phyloP scores from a whole-genome alignment of 1,140 invertebrate genomes.

The Brachionus plicatilis region DNA sequence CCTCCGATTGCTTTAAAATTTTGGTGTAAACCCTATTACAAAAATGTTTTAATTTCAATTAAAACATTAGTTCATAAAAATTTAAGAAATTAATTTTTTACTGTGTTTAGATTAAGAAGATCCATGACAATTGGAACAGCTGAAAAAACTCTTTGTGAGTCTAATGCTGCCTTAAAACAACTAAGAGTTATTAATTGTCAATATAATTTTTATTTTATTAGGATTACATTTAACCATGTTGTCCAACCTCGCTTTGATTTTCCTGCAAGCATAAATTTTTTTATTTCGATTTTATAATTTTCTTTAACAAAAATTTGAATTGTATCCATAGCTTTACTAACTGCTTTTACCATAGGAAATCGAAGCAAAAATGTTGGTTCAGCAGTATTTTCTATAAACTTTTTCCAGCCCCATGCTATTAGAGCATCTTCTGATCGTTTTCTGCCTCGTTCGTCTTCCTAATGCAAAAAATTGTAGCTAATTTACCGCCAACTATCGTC shows the following conservation, averaged over 20 bases:
- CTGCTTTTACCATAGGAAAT: slow-evolving; percentile 43
- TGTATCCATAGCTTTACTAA: slow-evolving; percentile 47
- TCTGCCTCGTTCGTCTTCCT: not conserved
- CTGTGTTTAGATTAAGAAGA: slow-evolving; percentile 47
- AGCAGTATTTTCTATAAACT: slow-evolving; percentile 7
- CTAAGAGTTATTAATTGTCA: no score
- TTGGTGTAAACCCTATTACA: slow-evolving; percentile 1
- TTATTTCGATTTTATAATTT: not conserved
- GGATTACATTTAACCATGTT: not conserved
- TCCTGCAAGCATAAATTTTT: slow-evolving; percentile 36
- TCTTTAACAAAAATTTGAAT: slow-evolving; percentile 41
- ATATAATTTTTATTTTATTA: not conserved
- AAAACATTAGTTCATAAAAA: not conserved
- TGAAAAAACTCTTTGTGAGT: slow-evolving; percentile 13
- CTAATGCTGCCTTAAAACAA: slow-evolving; percentile 3
- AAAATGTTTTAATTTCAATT: not conserved
- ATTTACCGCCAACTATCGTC: not conserved
- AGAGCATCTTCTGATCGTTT: slow-evolving; percentile 44
- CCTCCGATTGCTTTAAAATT: slow-evolving; percentile 24
- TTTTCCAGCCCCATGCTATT: slow-evolving; percentile 48
- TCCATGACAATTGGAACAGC: slow-evolving; percentile 43
- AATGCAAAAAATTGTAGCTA: not conserved
- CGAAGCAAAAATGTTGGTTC: not conserved
- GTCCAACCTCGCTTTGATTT: slow-evolving; percentile 35
- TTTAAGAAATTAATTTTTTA: slow-evolving; percentile 38